phyloP scores from a whole-genome alignment of 1,140 invertebrate species.

The Drosophila elegans region DNA sequence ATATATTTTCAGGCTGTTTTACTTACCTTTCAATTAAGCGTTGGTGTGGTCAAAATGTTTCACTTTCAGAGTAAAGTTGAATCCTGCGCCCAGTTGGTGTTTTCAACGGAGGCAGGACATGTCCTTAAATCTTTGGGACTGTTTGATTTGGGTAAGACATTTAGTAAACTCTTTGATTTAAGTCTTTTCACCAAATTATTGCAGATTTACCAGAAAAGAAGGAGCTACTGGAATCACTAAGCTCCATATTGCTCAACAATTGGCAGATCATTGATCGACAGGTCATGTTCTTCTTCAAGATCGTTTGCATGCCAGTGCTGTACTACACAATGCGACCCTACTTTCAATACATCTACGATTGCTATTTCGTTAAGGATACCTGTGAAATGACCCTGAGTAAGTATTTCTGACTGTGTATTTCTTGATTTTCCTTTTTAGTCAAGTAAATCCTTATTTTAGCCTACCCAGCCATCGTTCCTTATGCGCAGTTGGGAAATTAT shows the following conservation, averaged over 20 bases:
- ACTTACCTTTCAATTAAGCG: conserved; percentile 58
- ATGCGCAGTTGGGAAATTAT: conserved; percentile 42
- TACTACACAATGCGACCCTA: conserved; percentile 62
- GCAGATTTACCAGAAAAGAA: conserved; percentile 42
- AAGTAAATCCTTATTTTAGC: conserved; percentile 23
- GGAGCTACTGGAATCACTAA: conserved; percentile 19
- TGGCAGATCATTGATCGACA: conserved; percentile 60
- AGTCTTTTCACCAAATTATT: neutral
- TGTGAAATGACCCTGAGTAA: conserved; percentile 69
- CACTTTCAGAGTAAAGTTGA: conserved; percentile 51
- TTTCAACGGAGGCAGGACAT: conserved; percentile 45
- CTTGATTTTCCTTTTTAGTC: neutral
- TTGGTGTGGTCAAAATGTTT: conserved; percentile 66
- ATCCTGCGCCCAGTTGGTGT: conserved; percentile 30
- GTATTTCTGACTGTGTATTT: neutral
- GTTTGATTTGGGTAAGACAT: conserved; percentile 56
- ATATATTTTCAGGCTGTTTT: conserved; percentile 45
- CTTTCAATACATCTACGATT: conserved; percentile 68
- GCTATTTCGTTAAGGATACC: conserved; percentile 51
- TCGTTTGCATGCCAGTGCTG: conserved; percentile 67
- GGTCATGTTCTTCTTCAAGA: conserved; percentile 72
- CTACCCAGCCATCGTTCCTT: conserved; percentile 66
- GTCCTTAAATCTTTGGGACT: conserved; percentile 48
- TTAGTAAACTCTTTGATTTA: too few species aligned
- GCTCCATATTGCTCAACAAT: conserved; percentile 43